Evolutionary conservation across 2,113 vertebrate genomes (phyloP), one percentile per base, ranked within the genome.

Genomic region (Tautogolabrus adspersus): DNA sequence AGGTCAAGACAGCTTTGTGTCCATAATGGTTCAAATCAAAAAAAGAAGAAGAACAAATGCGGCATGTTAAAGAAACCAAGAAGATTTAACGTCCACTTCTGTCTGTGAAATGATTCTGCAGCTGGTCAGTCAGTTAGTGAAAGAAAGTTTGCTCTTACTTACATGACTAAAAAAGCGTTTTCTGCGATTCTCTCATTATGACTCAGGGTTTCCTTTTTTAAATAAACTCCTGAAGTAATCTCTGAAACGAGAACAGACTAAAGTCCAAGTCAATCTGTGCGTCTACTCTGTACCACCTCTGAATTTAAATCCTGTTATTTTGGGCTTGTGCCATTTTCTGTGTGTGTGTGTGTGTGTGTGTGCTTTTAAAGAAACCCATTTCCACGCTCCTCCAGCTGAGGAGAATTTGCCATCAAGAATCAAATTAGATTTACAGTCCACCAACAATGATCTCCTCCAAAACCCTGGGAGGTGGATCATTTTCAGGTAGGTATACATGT

Each of bases 401-500:
- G 58, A 56, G 67, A 51, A 65, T 75, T 87, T 60, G 42, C 75
- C 77, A 72, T 70, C 56, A 65, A 73, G 77, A 85, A 87, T 87
- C 66, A 66, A 90, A 80, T 88, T 90, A 80, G 47, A 75, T 81
- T 67, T 23, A 52, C 75, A 67, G 56, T 58, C 54, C 72, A 57
- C 0, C 71, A 66, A 65, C 62, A 84, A 75, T 56, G 37, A 66
- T 62, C 56, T 66, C 37, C 26, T 0, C 9, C 10, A 40, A 80
- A 78, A 63, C 69, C 77, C 59, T 64, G 59, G 52, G 72, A 58
- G 67, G 65, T 67, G 44, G 67, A 83, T 71, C 56, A 68, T 81
- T 49, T 58, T 8, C 42, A 4, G 47, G 40, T 54, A 2, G 6
- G 10, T 42, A 10, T 30, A 37, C 26, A 26, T 26, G 26, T 26